Evolutionary conservation across 2,113 vertebrate genomes (phyloP).

Genomic region (Pyrgilauda ruficollis): DNA sequence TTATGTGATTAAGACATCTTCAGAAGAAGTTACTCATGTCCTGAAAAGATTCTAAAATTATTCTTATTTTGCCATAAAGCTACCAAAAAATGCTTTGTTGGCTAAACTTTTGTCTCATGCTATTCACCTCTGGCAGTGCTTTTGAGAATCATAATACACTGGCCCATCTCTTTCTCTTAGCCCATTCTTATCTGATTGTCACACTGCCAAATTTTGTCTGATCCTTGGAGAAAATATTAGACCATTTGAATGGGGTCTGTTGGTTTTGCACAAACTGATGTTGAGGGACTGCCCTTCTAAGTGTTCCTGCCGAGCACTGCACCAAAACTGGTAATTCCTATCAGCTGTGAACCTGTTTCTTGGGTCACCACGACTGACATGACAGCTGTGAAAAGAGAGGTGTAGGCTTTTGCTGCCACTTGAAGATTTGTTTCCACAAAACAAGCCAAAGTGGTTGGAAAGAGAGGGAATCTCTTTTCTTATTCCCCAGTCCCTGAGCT

Average conservation of each 20-base stretch:
- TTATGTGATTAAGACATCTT: not conserved
- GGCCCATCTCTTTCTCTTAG: not conserved
- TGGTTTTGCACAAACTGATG: not conserved
- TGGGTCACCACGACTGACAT: fast-evolving
- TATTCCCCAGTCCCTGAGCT: not conserved
- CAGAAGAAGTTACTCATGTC: not conserved
- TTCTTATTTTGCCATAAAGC: not conserved
- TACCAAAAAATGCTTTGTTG: not conserved
- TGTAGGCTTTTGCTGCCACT: not conserved
- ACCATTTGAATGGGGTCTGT: not conserved
- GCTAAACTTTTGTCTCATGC: not conserved
- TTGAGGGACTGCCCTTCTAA: not conserved
- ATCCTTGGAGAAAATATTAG: not conserved
- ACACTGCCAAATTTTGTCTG: not conserved
- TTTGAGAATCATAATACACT: not conserved
- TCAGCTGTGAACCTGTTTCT: not conserved
- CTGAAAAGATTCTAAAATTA: not conserved
- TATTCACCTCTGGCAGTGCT: not conserved
- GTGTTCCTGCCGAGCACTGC: not conserved
- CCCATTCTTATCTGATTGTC: not conserved
- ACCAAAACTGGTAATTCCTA: not conserved
- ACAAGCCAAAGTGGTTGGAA: not conserved
- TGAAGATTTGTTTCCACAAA: not conserved
- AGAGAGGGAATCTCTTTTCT: not conserved
- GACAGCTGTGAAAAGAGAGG: not conserved